phyloP scores from a whole-genome alignment of 2,113 vertebrate species.

The Agelaius phoeniceus region DNA sequence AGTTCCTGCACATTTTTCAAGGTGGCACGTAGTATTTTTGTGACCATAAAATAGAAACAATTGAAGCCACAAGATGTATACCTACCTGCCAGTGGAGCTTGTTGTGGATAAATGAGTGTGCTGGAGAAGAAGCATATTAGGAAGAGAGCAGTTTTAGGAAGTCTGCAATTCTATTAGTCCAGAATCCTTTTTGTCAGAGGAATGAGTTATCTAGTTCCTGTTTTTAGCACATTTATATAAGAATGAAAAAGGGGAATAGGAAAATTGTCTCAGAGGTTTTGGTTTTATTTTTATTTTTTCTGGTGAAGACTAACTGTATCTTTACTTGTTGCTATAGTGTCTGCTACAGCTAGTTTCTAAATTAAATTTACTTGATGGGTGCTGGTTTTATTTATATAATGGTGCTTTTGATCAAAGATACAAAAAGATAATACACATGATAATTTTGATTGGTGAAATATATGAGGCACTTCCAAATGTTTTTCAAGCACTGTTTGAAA shows the following conservation, averaged over 20 bases:
- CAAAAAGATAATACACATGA: neutral
- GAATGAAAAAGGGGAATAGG: neutral
- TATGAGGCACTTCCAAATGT: neutral
- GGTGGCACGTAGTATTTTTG: neutral
- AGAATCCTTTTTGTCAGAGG: neutral
- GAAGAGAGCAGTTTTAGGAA: conserved; percentile 24
- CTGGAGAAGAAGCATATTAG: neutral
- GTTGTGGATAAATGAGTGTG: neutral
- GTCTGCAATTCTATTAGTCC: conserved; percentile 32
- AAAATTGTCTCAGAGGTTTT: neutral
- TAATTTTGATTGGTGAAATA: conserved; percentile 27
- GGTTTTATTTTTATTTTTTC: neutral
- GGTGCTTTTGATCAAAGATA: conserved; percentile 46
- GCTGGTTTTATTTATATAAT: conserved; percentile 20
- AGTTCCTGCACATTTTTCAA: neutral
- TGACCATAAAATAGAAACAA: neutral
- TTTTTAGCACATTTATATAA: neutral
- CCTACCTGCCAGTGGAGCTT: neutral
- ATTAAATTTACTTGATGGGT: neutral
- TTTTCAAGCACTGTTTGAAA: neutral
- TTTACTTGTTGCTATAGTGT: neutral
- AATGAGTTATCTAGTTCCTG: neutral
- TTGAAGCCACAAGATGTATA: neutral
- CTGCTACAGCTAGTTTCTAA: neutral
- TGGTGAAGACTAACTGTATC: neutral